Conservation (phyloP, 37 sponge, comb jelly and placozoan species). For the Diacarnus erythraeanus region DNA sequence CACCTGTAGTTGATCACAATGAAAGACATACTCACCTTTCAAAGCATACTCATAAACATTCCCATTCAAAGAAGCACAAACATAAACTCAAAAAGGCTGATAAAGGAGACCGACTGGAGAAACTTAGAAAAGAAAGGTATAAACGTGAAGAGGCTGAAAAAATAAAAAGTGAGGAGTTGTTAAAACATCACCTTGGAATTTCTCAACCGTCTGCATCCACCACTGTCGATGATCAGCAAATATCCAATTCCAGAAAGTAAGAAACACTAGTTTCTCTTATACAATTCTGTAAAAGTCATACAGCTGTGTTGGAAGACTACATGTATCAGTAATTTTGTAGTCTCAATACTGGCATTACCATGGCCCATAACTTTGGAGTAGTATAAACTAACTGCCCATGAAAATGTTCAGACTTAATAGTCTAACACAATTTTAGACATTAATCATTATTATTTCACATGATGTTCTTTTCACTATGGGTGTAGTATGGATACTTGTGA, state of each 20-base stretch:
- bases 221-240: background rate
- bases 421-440: too few species aligned
- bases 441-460: too few species aligned
- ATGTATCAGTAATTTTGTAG: background rate
- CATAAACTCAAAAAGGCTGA: conserved; percentile 8
- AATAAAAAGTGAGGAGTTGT: conserved; percentile 30
- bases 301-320: background rate
- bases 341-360: too few species aligned
- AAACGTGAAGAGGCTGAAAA: conserved; percentile 73
- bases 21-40: background rate
- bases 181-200: conserved; percentile 33
- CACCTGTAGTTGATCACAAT: background rate
- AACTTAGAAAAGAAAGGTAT: conserved; percentile 64
- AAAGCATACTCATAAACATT: background rate
- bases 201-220: background rate
- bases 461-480: too few species aligned
- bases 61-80: conserved; percentile 15
- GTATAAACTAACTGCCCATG: too few species aligned
- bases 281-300: background rate
- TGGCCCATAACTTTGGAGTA: too few species aligned
- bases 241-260: conserved; percentile 1
- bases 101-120: conserved; percentile 32
- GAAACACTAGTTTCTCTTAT: background rate
- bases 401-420: too few species aligned
- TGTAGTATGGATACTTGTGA: too few species aligned